These are phyloP conservation scores for Parauchenoglanis ngamensis DNA, from an alignment of 2,797 vertebrate genomes.

Conservation along the genomic window DNA sequence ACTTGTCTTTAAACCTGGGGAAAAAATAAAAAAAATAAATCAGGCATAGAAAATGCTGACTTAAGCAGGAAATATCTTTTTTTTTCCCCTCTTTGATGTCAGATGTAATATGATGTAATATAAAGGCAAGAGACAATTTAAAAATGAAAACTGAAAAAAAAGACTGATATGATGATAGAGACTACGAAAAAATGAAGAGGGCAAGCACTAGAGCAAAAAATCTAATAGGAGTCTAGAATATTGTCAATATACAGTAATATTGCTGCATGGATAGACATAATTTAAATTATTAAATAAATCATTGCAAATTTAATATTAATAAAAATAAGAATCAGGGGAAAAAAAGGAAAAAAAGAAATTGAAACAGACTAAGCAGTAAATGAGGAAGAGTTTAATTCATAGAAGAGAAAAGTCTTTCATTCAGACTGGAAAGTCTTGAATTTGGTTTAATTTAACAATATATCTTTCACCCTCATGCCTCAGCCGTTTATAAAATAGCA, in stretches of 20 bases:
- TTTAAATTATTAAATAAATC: background rate
- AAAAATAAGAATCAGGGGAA: too few species aligned
- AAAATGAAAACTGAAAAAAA: background rate
- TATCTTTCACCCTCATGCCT: background rate
- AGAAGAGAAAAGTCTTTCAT: too few species aligned
- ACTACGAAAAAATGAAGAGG: background rate
- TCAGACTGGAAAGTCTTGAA: too few species aligned
- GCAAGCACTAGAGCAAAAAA: background rate
- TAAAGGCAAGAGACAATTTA: background rate
- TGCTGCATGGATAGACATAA: background rate
- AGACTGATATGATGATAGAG: background rate
- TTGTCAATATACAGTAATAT: background rate
- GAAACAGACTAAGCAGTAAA: too few species aligned
- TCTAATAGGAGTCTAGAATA: background rate
- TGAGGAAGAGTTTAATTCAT: too few species aligned
- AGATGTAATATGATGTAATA: background rate
- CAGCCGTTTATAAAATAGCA: background rate
- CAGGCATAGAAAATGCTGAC: background rate
- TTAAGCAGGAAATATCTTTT: background rate
- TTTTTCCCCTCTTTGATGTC: background rate
- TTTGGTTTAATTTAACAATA: background rate
- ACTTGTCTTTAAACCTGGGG: background rate
- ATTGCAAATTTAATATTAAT: background rate
- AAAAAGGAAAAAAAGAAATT: too few species aligned
- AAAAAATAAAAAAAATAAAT: background rate